Conservation (phyloP, 2,888 invertebrate genomes). For the Thymelicus acteon region DNA sequence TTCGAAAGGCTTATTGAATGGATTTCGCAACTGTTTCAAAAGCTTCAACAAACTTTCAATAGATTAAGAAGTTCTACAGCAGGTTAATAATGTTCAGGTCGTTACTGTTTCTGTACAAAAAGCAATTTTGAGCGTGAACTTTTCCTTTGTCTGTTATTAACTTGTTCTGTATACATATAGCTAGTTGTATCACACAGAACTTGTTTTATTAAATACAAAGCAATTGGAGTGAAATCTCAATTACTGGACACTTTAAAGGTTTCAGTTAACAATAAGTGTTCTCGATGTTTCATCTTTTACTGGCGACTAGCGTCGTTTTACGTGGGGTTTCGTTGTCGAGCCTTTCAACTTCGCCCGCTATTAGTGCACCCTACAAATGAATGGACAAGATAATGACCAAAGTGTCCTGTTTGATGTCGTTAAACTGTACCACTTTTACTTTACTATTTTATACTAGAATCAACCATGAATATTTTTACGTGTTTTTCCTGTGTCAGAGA, state of each 20-base stretch:
- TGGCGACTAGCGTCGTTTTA: neutral
- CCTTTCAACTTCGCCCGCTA: too few relatives aligned
- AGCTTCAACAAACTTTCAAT: conserved; percentile 6
- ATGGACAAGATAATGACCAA: too few relatives aligned
- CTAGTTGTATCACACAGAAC: neutral
- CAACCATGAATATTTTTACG: too few relatives aligned
- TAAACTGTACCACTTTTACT: too few relatives aligned
- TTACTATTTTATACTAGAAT: too few relatives aligned
- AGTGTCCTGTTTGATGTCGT: too few relatives aligned
- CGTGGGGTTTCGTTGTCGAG: too few relatives aligned
- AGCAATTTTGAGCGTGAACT: conserved; percentile 13
- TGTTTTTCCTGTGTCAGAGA: too few relatives aligned
- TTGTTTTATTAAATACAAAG: neutral
- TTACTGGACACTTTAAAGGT: neutral
- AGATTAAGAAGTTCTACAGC: conserved; percentile 3
- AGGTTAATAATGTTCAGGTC: conserved; percentile 9
- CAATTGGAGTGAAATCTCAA: neutral
- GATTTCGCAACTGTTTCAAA: neutral
- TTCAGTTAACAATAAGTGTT: neutral
- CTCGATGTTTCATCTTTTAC: neutral
- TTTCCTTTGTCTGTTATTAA: conserved; percentile 3
- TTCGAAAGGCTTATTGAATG: neutral
- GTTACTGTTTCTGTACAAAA: conserved; percentile 4
- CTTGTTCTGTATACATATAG: neutral
- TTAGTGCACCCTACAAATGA: too few relatives aligned